Base-by-base conservation (phyloP, 2,888 invertebrate genomes). In the Thysanoteuthis rhombus region DNA sequence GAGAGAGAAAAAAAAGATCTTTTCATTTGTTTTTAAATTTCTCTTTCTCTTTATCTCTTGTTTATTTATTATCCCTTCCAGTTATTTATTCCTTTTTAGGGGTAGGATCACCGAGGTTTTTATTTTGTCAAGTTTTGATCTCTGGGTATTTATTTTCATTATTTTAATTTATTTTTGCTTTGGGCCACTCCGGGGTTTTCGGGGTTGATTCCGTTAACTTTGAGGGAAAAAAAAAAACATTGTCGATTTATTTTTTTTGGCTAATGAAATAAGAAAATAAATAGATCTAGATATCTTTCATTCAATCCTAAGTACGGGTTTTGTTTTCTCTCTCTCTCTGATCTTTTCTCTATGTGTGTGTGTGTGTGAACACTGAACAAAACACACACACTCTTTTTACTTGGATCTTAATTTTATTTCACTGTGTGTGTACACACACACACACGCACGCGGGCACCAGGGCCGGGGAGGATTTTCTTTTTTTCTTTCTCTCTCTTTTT, bases 301-400 rank as follows among this genome's bases (percentile, higher is more conserved):
- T 75, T 75, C 5, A 12, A 75, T 75, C 36, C n/a, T 12, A n/a
- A 75, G 8, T 75, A 12, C 10, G 16, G 22, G 4, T n/a, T n/a
- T n/a, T n/a, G n/a, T n/a, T n/a, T n/a, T n/a, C n/a, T n/a, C 8
- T 32, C 1, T 58, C 36, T 75, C n/a, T 75, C 75, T 75, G n/a
- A 75, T 75, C 75, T 75, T n/a, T 25, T 52, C 22, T 42, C 42
- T 8, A 42, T 58, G 16, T 75, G 32, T 75, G 12, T 75, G 75
- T n/a, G 75, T 75, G 75, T 75, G 75, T 75, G 75, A 75, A n/a
- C 75, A 75, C n/a, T 75, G 75, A 75, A 75, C n/a, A 75, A n/a
- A 12, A 36, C 75, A 75, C 75, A 75, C 75, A 75, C 75, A n/a
- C n/a, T 16, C n/a, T 75, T 75, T 75, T n/a, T n/a, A 32, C n/a